Conservation (phyloP, 1,140 invertebrate species). For the Drosophila guanche region DNA sequence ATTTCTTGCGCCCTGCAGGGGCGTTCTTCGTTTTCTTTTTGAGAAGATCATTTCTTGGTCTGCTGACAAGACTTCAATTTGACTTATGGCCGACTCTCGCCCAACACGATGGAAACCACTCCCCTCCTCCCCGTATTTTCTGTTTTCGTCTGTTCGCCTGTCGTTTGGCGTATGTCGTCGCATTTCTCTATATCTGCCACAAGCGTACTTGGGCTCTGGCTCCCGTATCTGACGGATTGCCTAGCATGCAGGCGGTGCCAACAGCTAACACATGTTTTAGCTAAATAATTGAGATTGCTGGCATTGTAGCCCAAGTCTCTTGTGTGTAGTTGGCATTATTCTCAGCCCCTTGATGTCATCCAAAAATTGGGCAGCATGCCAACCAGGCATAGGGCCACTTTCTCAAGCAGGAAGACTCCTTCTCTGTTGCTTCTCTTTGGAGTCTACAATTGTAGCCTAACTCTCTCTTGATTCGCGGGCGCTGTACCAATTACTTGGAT, state of each 20-base stretch:
- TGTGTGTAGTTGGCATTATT: slow-evolving; percentile 58
- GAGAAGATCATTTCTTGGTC: slow-evolving; percentile 60
- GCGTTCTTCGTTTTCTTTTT: slow-evolving; percentile 10
- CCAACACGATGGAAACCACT: slow-evolving; percentile 44
- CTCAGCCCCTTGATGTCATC: slow-evolving; percentile 37
- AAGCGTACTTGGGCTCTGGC: slow-evolving; percentile 17
- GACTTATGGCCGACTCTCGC: slow-evolving; percentile 54
- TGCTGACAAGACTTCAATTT: slow-evolving; percentile 69
- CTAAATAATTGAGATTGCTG: slow-evolving; percentile 76
- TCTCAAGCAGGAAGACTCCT: slow-evolving; percentile 9
- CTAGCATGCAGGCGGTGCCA: slow-evolving; percentile 58
- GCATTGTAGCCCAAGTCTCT: slow-evolving; percentile 39
- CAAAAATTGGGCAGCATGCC: slow-evolving; percentile 57
- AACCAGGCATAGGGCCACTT: slow-evolving; percentile 16
- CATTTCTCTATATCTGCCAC: slow-evolving; percentile 11
- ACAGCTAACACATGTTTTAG: slow-evolving; percentile 74
- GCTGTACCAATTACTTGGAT: slow-evolving; percentile 47
- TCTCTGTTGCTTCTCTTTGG: slow-evolving; percentile 14
- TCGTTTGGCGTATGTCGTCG: not conserved
- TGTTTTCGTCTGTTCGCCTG: not conserved
- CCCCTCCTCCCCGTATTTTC: not conserved
- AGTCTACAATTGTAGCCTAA: slow-evolving; percentile 8
- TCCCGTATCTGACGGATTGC: slow-evolving; percentile 69
- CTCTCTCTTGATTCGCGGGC: not conserved
- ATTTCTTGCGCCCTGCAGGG: slow-evolving; percentile 16